phyloP scores from a whole-genome alignment of 2,888 invertebrate genomes.

The Luffia ferchaultella region DNA sequence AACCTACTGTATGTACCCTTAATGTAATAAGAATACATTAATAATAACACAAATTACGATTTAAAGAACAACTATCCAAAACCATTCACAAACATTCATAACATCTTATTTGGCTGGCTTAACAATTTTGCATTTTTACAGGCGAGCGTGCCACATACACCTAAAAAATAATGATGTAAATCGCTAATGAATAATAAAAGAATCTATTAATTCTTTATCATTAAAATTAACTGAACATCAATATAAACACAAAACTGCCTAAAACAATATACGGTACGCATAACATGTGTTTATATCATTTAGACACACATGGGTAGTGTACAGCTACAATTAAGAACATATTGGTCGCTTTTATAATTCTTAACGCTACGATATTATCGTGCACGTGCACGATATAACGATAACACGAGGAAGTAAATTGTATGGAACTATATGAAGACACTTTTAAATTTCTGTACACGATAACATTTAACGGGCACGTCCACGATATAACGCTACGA shows the following conservation, averaged over 20 bases:
- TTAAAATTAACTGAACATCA: neutral
- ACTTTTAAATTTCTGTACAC: too few relatives aligned
- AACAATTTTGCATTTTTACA: conserved; percentile 2
- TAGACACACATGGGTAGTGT: too few relatives aligned
- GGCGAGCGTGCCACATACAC: conserved; percentile 16
- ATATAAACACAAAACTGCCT: neutral
- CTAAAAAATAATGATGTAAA: neutral
- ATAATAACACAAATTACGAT: conserved; percentile 33
- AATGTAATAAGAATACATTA: conserved; percentile 42
- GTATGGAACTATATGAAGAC: too few relatives aligned
- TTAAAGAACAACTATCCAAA: conserved; percentile 3
- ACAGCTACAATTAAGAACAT: too few relatives aligned
- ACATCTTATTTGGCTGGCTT: conserved; percentile 3
- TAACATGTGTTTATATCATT: neutral
- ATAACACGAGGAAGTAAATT: too few relatives aligned
- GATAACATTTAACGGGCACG: too few relatives aligned
- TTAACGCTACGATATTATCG: too few relatives aligned
- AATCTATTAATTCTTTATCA: neutral
- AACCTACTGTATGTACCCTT: conserved; percentile 52
- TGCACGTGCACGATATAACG: too few relatives aligned
- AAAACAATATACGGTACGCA: neutral
- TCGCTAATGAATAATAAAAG: neutral
- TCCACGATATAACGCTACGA: too few relatives aligned
- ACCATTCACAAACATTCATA: neutral
- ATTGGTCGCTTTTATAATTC: too few relatives aligned